A percentile compares a stretch with the other conserved stretches of the same genome.
Evolutionary conservation across 2,797 vertebrate species (phyloP).

Genomic region (Syngnathus acus): DNA sequence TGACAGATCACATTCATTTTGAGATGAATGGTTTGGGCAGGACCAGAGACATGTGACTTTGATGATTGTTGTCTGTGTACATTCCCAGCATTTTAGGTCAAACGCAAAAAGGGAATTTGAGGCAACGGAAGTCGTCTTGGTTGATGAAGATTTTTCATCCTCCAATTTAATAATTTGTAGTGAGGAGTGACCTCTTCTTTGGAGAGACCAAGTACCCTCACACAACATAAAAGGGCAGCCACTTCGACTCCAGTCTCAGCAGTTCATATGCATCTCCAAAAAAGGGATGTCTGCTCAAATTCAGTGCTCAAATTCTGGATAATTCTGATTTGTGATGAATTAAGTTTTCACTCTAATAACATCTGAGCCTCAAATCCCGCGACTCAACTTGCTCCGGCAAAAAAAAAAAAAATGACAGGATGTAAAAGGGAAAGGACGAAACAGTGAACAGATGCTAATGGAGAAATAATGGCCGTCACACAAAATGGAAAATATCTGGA

Average conservation of each 20-base stretch:
- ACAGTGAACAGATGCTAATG: slow-evolving; percentile 7
- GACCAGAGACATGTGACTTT: slow-evolving; percentile 16
- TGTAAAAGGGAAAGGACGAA: slow-evolving; percentile 22
- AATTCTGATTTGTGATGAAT: slow-evolving; percentile 31
- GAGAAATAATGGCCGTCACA: slow-evolving; percentile 30
- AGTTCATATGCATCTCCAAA: too few species aligned
- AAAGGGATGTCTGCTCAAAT: too few species aligned
- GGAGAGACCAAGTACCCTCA: not conserved
- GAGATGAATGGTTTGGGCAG: slow-evolving; percentile 20
- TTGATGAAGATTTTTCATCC: not conserved
- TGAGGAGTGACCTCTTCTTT: not conserved
- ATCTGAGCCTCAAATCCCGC: slow-evolving; percentile 39
- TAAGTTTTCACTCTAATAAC: slow-evolving; percentile 36
- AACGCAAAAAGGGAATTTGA: not conserved
- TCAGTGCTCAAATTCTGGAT: not conserved
- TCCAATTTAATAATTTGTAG: not conserved
- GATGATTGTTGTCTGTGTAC: slow-evolving; percentile 7
- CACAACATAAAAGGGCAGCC: not conserved
- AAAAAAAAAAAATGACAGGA: slow-evolving; percentile 2
- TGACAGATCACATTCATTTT: slow-evolving; percentile 30
- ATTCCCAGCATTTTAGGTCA: too few species aligned
- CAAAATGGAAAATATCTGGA: slow-evolving; percentile 5
- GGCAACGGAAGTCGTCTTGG: not conserved
- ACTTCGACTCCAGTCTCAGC: too few species aligned
- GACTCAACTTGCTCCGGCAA: slow-evolving; percentile 14